These are phyloP conservation scores for Sericinus montela DNA, from an alignment of 2,888 invertebrate genomes.

Conservation along the genomic window DNA sequence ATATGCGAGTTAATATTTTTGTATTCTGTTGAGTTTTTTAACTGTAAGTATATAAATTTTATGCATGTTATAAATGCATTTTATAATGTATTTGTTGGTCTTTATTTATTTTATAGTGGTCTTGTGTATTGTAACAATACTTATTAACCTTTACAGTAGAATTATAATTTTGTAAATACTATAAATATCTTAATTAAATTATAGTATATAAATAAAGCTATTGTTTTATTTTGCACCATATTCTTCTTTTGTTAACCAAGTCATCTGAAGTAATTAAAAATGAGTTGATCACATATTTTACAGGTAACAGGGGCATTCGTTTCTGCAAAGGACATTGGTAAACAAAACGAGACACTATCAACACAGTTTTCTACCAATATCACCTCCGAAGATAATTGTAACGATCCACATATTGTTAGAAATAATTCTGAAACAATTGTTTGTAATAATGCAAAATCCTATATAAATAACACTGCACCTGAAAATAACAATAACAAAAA, in stretches of 20 bases:
- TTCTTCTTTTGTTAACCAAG: not conserved
- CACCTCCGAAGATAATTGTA: not conserved
- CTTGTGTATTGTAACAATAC: conserved; percentile 28
- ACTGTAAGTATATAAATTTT: conserved; percentile 5
- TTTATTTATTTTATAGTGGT: conserved; percentile 41
- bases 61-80: conserved; percentile 31
- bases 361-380: not conserved
- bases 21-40: not conserved
- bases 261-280: not conserved
- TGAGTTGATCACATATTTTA: not conserved
- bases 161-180: conserved; percentile 30
- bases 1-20: too few relatives aligned
- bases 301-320: conserved; percentile 14
- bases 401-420: not conserved
- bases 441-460: not conserved
- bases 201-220: conserved; percentile 17
- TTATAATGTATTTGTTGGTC: conserved; percentile 24
- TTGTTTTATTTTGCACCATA: conserved; percentile 11
- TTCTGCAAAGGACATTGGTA: not conserved
- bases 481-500: not conserved
- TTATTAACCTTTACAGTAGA: conserved; percentile 30
- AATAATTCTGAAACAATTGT: not conserved
- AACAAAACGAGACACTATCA: not conserved
- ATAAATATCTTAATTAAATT: conserved; percentile 23
- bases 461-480: not conserved